Percentiles rank a stretch among this genome's conserved stretches.
phyloP scores from a whole-genome alignment of 1,140 invertebrate species.

The Diabrotica virgifera region DNA sequence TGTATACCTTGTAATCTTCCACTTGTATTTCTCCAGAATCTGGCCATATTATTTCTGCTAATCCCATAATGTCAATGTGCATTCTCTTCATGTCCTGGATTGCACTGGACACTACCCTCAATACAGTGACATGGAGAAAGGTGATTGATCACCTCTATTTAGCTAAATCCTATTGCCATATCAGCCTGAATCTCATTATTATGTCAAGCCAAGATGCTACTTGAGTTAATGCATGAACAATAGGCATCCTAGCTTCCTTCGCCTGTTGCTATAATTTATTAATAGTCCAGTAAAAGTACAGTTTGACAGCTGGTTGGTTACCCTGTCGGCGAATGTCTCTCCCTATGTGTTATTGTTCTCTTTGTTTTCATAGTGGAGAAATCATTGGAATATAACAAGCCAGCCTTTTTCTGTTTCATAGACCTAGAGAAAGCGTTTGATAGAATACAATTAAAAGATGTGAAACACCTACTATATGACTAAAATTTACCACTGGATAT shows the following conservation, averaged over 20 bases:
- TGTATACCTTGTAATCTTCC: neutral
- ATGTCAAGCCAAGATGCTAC: conserved; percentile 49
- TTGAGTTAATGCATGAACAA: conserved; percentile 49
- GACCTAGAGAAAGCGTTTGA: no score
- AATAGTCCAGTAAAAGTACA: conserved; percentile 50
- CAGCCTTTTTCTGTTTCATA: no score
- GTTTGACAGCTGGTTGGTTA: conserved; percentile 41
- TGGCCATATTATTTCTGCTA: no score
- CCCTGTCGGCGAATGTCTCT: conserved; percentile 19
- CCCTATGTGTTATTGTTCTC: no score
- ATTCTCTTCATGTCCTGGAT: no score
- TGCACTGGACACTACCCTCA: conserved; percentile 18
- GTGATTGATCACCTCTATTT: conserved; percentile 49
- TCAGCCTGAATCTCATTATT: conserved; percentile 48
- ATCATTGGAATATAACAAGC: no score
- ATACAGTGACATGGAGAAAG: conserved; percentile 43
- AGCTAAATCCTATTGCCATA: conserved; percentile 49
- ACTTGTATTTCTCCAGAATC: neutral
- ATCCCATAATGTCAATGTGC: no score
- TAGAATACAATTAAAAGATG: no score
- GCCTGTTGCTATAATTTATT: conserved; percentile 51
- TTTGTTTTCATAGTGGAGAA: no score
- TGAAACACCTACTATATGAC: no score
- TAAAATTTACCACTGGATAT: no score
- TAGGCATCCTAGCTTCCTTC: conserved; percentile 44